These are phyloP conservation scores for Zaprionus taronus DNA, from an alignment of 1,140 invertebrate species.

Conservation along the genomic window DNA sequence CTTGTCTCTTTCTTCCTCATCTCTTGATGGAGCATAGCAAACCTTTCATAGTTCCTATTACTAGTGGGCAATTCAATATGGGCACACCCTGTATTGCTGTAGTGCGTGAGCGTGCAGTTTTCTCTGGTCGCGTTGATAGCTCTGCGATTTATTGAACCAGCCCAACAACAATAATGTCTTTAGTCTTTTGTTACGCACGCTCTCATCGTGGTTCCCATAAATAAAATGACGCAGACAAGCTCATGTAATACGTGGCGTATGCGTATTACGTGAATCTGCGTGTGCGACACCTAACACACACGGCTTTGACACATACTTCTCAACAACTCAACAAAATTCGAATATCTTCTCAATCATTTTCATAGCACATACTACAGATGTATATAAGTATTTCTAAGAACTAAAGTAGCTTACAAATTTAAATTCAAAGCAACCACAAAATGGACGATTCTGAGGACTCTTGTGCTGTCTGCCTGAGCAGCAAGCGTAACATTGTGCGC, in stretches of 20 bases:
- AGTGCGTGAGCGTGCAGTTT: slow-evolving; percentile 5
- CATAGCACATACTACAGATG: not conserved
- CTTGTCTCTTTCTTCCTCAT: no score
- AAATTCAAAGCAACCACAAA: not conserved
- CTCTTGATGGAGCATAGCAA: no score
- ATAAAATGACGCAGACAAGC: slow-evolving; percentile 51
- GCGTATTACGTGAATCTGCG: slow-evolving; percentile 2
- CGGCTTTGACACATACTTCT: slow-evolving; percentile 35
- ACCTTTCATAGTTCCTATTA: no score
- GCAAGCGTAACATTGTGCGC: slow-evolving; percentile 39
- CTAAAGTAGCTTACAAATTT: not conserved
- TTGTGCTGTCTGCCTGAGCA: slow-evolving; percentile 51
- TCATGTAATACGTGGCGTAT: slow-evolving; percentile 37
- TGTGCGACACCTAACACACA: not conserved
- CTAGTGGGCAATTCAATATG: not conserved
- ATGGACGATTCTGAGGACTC: slow-evolving; percentile 23
- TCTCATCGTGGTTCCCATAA: slow-evolving; percentile 38
- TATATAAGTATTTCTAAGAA: not conserved
- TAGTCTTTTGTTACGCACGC: slow-evolving; percentile 2
- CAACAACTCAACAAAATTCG: not conserved
- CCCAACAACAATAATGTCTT: slow-evolving; percentile 11
- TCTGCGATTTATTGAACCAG: slow-evolving; percentile 47
- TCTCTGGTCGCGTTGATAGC: slow-evolving; percentile 22
- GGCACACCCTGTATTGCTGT: slow-evolving; percentile 12
- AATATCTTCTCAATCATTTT: slow-evolving; percentile 12